Base-by-base conservation (phyloP, 2,113 vertebrate species). In the Solea solea region DNA sequence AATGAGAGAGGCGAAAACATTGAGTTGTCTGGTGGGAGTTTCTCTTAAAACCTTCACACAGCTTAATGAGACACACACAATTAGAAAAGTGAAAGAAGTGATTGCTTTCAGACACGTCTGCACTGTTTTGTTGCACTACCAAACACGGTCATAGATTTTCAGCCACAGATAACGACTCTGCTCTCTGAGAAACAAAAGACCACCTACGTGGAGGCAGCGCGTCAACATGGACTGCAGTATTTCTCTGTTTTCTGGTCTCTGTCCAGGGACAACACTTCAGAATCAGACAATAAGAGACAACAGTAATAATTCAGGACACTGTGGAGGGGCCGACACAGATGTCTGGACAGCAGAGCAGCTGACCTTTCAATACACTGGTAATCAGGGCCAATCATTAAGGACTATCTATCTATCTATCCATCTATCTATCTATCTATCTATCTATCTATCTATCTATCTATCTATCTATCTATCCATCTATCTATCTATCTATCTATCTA, bases 351-450 rank as follows among this genome's bases (percentile, higher is more conserved):
- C 84, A 84, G 82, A 89, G 78, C 55, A 80, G 63, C 67, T 88
- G 90, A 92, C 87, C 86, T 89, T 87, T 88, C 82, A 72, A 80
- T 84, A 57, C 74, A 76, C 81, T 64, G 72, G 67, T 86, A 89
- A 92, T 91, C 83, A 91, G 84, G 88, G 78, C 72, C 87, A 91
- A 92, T 93, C 91, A 90, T 82, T 72, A 80, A 84, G 76, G 73
- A 74, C 83, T 84, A n/a, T n/a, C n/a, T n/a, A n/a, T n/a, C n/a
- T n/a, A n/a, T n/a, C n/a, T n/a, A n/a, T n/a, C n/a, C n/a, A n/a
- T n/a, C n/a, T n/a, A n/a, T n/a, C n/a, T n/a, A n/a, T n/a, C n/a
- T n/a, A n/a, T n/a, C n/a, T n/a, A n/a, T n/a, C n/a, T n/a, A n/a
- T n/a, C n/a, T n/a, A n/a, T n/a, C n/a, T n/a, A n/a, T n/a, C n/a